Conservation (phyloP, 2,113 vertebrate genomes). For the Calcarius ornatus region DNA sequence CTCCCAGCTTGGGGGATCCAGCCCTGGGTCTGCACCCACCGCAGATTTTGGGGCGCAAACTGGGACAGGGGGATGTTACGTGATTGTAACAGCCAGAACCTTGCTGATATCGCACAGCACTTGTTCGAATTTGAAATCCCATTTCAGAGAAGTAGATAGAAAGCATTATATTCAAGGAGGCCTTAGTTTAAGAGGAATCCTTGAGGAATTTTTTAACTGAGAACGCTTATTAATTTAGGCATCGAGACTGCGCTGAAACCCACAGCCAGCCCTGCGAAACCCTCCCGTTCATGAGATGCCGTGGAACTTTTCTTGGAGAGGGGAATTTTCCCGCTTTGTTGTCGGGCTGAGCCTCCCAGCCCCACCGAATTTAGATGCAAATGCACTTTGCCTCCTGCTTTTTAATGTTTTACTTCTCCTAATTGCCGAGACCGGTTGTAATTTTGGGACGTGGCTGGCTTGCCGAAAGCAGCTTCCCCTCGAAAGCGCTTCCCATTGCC, state of each 20-base stretch:
- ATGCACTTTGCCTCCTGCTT: conserved; percentile 73
- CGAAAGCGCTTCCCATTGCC: neutral
- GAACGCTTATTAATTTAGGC: no score
- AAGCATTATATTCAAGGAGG: no score
- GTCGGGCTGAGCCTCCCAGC: conserved; percentile 44
- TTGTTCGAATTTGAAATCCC: no score
- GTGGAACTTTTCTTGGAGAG: neutral
- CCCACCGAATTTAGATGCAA: conserved; percentile 74
- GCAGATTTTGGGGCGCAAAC: fast-evolving
- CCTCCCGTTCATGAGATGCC: no score
- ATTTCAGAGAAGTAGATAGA: no score
- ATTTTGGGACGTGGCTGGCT: conserved; percentile 62
- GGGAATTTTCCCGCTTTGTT: conserved; percentile 69
- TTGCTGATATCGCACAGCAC: no score
- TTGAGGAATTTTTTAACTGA: no score
- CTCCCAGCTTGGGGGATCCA: neutral
- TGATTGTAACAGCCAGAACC: no score
- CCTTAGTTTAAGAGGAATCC: no score
- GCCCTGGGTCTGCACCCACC: neutral
- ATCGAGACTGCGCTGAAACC: no score
- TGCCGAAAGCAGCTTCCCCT: conserved; percentile 61
- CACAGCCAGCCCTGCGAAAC: no score
- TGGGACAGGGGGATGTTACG: fast-evolving
- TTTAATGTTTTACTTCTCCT: conserved; percentile 81
- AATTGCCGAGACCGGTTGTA: conserved; percentile 75